These are phyloP conservation scores for Tortrix viridana DNA, from an alignment of 2,888 invertebrate species.

Conservation along the genomic window DNA sequence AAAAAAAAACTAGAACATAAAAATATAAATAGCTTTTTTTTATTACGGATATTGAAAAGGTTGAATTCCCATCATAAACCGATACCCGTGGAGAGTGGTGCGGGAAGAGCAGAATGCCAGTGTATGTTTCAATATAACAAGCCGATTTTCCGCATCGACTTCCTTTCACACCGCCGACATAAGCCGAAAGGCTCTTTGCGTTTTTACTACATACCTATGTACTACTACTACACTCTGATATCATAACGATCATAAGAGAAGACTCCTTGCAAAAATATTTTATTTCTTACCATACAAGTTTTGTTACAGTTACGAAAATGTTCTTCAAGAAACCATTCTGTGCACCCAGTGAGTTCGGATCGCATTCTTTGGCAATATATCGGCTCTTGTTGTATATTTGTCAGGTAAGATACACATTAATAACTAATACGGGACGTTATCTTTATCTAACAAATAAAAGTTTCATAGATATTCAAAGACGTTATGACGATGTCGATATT, in stretches of 20 bases:
- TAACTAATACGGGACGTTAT: too few relatives aligned
- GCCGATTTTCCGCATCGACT: not conserved
- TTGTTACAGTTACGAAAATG: constrained; percentile 67
- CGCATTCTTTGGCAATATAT: constrained; percentile 82
- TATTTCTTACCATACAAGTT: constrained; percentile 4
- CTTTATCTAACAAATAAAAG: too few relatives aligned
- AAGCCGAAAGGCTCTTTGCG: too few relatives aligned
- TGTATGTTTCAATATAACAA: constrained; percentile 1
- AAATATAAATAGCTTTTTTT: constrained; percentile 12
- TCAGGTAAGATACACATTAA: constrained; percentile 60
- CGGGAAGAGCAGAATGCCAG: not conserved
- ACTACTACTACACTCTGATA: too few relatives aligned
- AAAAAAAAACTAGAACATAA: not conserved
- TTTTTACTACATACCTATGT: too few relatives aligned
- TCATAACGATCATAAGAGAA: too few relatives aligned
- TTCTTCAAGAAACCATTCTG: constrained; percentile 84
- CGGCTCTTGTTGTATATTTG: constrained; percentile 82
- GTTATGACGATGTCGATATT: too few relatives aligned
- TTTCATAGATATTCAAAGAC: too few relatives aligned
- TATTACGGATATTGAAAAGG: constrained; percentile 5
- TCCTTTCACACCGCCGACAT: too few relatives aligned
- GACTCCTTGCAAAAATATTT: too few relatives aligned
- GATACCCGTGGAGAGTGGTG: constrained; percentile 5
- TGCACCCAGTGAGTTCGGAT: constrained; percentile 81
- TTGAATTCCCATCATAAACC: constrained; percentile 7